Evolutionary conservation across 2,113 vertebrate species (phyloP).

Genomic region (Pitta sordida): DNA sequence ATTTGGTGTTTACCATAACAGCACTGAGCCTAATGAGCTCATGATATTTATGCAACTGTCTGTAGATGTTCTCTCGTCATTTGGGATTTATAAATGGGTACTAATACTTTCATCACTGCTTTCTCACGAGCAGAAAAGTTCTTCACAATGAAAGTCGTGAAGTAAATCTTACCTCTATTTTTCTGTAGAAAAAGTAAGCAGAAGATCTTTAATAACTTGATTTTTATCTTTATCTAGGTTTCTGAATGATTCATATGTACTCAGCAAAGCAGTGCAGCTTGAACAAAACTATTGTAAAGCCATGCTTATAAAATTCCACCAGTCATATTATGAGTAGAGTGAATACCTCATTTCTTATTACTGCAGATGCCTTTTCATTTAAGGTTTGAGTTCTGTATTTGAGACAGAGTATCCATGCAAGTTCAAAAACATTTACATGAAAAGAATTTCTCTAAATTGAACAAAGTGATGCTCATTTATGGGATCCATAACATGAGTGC

Average conservation of each 20-base stretch:
- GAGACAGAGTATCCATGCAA: background rate
- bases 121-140: background rate
- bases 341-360: background rate
- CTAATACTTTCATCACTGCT: rapidly evolving
- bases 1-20: conserved; percentile 59
- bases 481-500: background rate
- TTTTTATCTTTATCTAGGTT: background rate
- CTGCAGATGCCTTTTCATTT: background rate
- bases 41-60: conserved; percentile 33
- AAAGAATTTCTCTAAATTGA: background rate
- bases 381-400: background rate
- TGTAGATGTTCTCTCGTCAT: conserved; percentile 6
- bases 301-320: background rate
- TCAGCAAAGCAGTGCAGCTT: background rate
- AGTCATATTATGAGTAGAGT: background rate
- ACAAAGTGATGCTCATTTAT: background rate
- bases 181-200: background rate
- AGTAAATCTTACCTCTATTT: background rate
- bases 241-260: background rate
- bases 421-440: background rate
- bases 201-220: background rate
- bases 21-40: conserved; percentile 60
- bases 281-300: background rate
- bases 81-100: conserved; percentile 42
- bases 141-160: background rate